These are phyloP conservation scores for Leptinotarsa juncta DNA, from an alignment of 2,888 invertebrate genomes.

Conservation along the genomic window DNA sequence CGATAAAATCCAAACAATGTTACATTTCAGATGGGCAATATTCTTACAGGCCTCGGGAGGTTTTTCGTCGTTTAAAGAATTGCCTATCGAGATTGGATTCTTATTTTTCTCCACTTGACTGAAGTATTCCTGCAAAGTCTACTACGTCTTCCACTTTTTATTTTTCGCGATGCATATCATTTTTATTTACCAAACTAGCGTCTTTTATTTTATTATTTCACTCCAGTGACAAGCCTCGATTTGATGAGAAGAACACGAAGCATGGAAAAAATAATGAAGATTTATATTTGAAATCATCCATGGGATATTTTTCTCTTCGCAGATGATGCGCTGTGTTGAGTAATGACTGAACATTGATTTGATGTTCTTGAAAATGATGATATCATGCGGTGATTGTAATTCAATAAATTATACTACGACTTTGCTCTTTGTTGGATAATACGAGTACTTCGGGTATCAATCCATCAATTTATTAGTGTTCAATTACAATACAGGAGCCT, in stretches of 20 bases:
- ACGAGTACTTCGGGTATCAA: too few relatives aligned
- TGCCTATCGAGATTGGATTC: slow-evolving; percentile 4
- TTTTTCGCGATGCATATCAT: slow-evolving; percentile 1
- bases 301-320: too few relatives aligned
- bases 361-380: too few relatives aligned
- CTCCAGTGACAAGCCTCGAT: neutral
- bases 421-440: too few relatives aligned
- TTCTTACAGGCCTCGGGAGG: slow-evolving; percentile 5
- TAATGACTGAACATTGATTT: too few relatives aligned
- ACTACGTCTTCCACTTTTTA: neutral
- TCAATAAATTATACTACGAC: too few relatives aligned
- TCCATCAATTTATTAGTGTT: too few relatives aligned
- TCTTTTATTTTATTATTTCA: neutral
- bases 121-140: neutral
- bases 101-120: slow-evolving; percentile 10
- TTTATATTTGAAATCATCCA: too few relatives aligned
- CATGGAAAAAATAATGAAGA: neutral
- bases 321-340: too few relatives aligned
- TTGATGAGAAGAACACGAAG: neutral
- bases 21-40: neutral
- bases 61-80: slow-evolving; percentile 7
- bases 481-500: too few relatives aligned
- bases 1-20: neutral
- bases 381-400: too few relatives aligned
- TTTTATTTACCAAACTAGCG: neutral